A percentile compares a stretch with the other conserved stretches of the same genome.
Evolutionary conservation across 2,797 vertebrate genomes (phyloP).

Genomic region (Masticophis lateralis): DNA sequence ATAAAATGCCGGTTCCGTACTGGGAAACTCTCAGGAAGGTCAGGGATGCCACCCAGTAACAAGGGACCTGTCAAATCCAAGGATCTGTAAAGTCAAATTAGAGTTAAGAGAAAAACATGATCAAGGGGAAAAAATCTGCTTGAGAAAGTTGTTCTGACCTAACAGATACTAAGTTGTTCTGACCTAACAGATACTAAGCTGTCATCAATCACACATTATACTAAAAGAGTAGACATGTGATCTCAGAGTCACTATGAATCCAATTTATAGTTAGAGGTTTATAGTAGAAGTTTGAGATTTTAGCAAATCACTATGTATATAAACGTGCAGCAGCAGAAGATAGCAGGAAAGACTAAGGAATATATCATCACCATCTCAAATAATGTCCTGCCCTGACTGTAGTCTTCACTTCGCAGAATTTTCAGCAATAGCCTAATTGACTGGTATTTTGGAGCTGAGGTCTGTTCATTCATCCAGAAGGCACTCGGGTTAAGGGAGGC

Average conservation of each 20-base stretch:
- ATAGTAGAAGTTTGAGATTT: background rate
- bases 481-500: background rate
- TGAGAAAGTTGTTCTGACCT: background rate
- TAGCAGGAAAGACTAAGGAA: background rate
- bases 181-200: background rate
- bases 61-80: conserved; percentile 91
- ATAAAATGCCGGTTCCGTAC: conserved; percentile 86
- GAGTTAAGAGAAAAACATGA: background rate
- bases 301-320: background rate
- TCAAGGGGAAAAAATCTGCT: background rate
- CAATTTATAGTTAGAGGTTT: background rate
- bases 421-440: background rate
- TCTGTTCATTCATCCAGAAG: background rate
- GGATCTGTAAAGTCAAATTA: conserved; percentile 73
- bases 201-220: background rate
- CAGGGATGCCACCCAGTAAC: conserved; percentile 88
- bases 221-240: background rate
- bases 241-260: background rate
- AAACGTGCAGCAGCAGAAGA: background rate
- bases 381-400: background rate
- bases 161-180: background rate
- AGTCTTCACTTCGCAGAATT: background rate
- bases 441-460: background rate
- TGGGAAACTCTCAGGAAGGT: conserved; percentile 89
- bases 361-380: background rate